A percentile compares a stretch with the other conserved stretches of the same genome.
These are phyloP conservation scores for Oreochromis niloticus DNA, from an alignment of 2,113 vertebrate species.

Conservation along the genomic window DNA sequence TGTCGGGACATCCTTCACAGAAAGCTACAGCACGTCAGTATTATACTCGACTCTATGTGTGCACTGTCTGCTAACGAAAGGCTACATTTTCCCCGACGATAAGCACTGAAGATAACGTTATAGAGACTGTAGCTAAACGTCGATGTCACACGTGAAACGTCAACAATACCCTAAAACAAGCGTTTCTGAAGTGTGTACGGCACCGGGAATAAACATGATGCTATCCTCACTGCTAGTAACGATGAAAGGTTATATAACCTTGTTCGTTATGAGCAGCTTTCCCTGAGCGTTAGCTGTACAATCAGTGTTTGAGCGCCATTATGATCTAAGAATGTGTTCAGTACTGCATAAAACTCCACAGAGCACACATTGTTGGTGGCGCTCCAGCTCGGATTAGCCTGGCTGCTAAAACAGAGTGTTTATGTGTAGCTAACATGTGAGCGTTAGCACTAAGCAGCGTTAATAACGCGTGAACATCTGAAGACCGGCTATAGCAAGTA, in stretches of 20 bases:
- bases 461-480: not conserved
- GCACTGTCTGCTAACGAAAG: not conserved
- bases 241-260: not conserved
- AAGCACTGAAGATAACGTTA: accelerated
- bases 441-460: too few species aligned
- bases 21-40: not conserved
- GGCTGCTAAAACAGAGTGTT: not conserved
- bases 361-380: not conserved
- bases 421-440: not conserved
- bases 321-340: accelerated
- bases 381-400: not conserved
- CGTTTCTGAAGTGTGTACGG: not conserved
- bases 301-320: not conserved
- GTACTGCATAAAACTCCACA: not conserved
- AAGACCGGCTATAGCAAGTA: accelerated
- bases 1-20: slow-evolving; percentile 53
- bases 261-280: not conserved
- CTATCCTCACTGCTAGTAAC: not conserved
- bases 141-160: not conserved
- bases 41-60: not conserved
- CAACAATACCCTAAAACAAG: not conserved
- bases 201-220: not conserved
- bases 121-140: accelerated
- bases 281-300: not conserved
- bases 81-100: not conserved